Evolutionary conservation across 1,140 invertebrate genomes (phyloP), one percentile per base, ranked within the genome.

Genomic region (Philotrypesis tridentata): DNA sequence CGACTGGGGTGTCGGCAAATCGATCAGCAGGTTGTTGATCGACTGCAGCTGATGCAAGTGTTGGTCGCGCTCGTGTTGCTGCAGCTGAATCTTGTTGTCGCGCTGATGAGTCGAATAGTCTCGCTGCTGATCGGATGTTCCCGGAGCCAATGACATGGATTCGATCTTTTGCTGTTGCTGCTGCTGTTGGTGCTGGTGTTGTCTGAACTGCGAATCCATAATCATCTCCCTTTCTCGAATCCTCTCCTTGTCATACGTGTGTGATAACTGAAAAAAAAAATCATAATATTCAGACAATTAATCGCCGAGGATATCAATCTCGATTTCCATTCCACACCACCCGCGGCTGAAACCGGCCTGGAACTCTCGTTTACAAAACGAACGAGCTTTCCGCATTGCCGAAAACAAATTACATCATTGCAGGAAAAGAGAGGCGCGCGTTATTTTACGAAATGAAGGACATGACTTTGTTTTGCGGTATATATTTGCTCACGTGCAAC

Each of bases 11-110:
- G 55, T 81, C 27, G 87, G 86, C 14, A 90, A 40, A 43, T 90
- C 88, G 14, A 90, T 68, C 63, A 89, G 80, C 27, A 91, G 68
- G 80, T 86, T 90, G 79, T 85, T 87, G 33, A 89, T 87, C 23
- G 88, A 87, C 71, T 88, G 88, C 37, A 89, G 73, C 75, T 89
- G 87, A 68, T 88, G 86, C 40, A 88, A 67, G 33, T 88, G 84
- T 31, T 86, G 84, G 0, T 87, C 86, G n/a, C 85, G 76, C 33
- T 87, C 85, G 68, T 84, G 84, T 12, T 84, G 84, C 40, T 84
- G 78, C 0, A 85, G 63, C 48, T 84, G 87, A 74, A 86, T 23
- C 37, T 84, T 82, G 29, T 85, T 84, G 17, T 63, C 76, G 33
- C 71, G 82, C 31, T 77, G 67, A 29, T 81, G 79, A 14, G 63